Evolutionary conservation across 2,888 invertebrate genomes (phyloP).

Genomic region (Didymodactylos carnosus): DNA sequence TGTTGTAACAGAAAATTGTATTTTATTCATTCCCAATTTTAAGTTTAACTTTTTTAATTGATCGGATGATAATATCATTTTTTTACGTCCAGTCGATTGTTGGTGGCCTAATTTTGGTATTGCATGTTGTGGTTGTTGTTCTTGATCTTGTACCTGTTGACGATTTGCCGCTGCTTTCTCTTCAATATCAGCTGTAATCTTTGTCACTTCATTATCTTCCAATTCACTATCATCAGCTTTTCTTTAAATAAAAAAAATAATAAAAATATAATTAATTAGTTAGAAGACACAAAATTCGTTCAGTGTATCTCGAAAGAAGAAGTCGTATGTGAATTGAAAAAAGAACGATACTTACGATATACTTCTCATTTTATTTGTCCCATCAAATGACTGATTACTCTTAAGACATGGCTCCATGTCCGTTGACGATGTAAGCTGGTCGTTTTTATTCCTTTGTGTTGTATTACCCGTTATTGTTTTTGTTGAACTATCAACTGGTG

Average conservation of each 20-base stretch:
- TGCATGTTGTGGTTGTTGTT: too few species aligned
- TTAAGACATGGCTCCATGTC: too few species aligned
- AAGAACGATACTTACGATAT: too few species aligned
- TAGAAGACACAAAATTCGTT: too few species aligned
- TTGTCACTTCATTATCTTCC: not conserved
- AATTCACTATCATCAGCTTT: not conserved
- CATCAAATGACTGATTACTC: too few species aligned
- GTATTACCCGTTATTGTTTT: not conserved
- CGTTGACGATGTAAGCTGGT: too few species aligned
- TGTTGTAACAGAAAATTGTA: constrained; percentile 85
- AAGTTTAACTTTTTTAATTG: constrained; percentile 67
- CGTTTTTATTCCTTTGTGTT: too few species aligned
- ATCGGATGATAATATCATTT: constrained; percentile 68
- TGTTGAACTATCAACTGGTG: not conserved
- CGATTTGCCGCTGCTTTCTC: too few species aligned
- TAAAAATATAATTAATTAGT: not conserved
- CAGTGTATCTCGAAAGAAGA: too few species aligned
- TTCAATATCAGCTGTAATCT: not conserved
- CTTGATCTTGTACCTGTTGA: not conserved
- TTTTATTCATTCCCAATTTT: constrained; percentile 77
- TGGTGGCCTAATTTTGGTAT: too few species aligned
- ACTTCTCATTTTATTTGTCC: too few species aligned
- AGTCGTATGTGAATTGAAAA: too few species aligned
- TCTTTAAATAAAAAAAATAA: not conserved
- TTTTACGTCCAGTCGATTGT: constrained; percentile 48